phyloP scores from a whole-genome alignment of 2,888 invertebrate genomes.

The Sepiola atlantica region DNA sequence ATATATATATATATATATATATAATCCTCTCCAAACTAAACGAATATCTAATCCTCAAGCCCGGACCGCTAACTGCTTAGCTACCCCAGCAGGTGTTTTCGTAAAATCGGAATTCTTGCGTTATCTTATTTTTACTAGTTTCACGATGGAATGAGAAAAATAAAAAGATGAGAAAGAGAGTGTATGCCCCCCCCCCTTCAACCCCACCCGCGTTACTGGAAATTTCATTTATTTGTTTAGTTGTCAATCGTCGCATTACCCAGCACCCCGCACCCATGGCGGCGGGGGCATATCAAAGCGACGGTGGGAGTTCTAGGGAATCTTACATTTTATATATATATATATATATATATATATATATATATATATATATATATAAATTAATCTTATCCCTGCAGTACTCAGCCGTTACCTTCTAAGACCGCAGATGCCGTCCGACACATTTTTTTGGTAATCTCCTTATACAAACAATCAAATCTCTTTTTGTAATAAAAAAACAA shows the following conservation, averaged over 20 bases:
- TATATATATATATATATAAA: no score
- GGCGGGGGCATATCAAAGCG: background rate
- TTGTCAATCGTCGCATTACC: background rate
- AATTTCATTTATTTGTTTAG: constrained; percentile 1
- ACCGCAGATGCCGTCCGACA: background rate
- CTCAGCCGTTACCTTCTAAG: background rate
- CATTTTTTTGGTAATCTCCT: background rate
- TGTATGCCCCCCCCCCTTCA: background rate
- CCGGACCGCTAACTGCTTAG: background rate
- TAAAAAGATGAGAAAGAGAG: background rate
- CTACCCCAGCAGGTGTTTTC: background rate
- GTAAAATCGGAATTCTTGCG: background rate
- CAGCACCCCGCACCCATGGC: background rate
- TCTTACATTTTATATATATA: no score
- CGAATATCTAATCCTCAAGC: background rate
- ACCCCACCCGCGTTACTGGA: background rate
- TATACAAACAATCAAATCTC: background rate
- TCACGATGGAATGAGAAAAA: background rate
- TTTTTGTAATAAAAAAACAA: no score
- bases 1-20: background rate
- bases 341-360: no score
- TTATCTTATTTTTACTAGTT: background rate
- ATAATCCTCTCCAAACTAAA: background rate
- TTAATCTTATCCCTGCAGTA: background rate
- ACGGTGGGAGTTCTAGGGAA: background rate